These are phyloP conservation scores for Pasiphila rectangulata DNA, from an alignment of 2,888 invertebrate genomes.

Conservation along the genomic window DNA sequence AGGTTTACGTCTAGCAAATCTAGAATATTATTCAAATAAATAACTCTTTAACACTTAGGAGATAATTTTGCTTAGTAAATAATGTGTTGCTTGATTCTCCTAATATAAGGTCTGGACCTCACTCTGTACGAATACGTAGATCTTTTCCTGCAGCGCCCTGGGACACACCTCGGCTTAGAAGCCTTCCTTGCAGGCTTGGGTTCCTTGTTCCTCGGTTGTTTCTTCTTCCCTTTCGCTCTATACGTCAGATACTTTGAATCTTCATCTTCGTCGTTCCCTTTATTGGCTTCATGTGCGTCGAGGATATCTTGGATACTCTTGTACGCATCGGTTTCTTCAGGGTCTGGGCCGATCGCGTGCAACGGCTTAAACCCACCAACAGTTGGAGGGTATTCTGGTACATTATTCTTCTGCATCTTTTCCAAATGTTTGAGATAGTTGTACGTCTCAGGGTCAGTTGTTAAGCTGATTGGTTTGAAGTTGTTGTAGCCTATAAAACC, in stretches of 20 bases:
- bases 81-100: slow-evolving; percentile 41
- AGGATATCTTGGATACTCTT: slow-evolving; percentile 66
- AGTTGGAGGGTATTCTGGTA: slow-evolving; percentile 37
- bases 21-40: too few relatives aligned
- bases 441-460: slow-evolving; percentile 62
- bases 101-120: slow-evolving; percentile 55
- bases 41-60: slow-evolving; percentile 1
- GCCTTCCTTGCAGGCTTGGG: slow-evolving; percentile 22
- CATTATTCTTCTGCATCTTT: slow-evolving; percentile 45
- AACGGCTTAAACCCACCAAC: slow-evolving; percentile 48
- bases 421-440: slow-evolving; percentile 64
- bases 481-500: slow-evolving; percentile 58
- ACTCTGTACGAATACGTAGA: slow-evolving; percentile 40
- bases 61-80: slow-evolving; percentile 7
- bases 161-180: slow-evolving; percentile 46
- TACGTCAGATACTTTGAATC: slow-evolving; percentile 43
- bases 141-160: slow-evolving; percentile 57
- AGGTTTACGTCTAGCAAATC: too few relatives aligned
- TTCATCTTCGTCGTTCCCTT: slow-evolving; percentile 41
- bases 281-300: slow-evolving; percentile 64
- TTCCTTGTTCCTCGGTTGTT: slow-evolving; percentile 35
- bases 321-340: slow-evolving; percentile 53
- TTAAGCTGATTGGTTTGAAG: slow-evolving; percentile 59
- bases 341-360: slow-evolving; percentile 32
- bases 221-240: slow-evolving; percentile 32